phyloP scores from a whole-genome alignment of 2,888 invertebrate species.

The Amorpha juglandis region DNA sequence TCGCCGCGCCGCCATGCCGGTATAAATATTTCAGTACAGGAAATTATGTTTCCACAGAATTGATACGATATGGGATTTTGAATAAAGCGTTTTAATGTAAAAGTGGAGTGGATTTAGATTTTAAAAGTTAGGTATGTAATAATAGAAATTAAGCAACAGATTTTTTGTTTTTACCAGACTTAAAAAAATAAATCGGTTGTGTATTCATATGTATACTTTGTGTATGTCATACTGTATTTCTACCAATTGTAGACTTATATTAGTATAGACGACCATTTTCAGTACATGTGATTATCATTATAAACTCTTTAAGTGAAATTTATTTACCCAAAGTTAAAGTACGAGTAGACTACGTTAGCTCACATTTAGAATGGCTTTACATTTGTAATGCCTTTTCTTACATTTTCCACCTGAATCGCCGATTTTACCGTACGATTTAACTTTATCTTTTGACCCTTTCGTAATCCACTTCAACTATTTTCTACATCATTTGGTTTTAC shows the following conservation, averaged over 20 bases:
- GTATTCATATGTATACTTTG: no score
- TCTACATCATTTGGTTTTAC: slow-evolving; percentile 21
- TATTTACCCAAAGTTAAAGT: no score
- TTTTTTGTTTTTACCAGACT: no score
- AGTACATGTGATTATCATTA: no score
- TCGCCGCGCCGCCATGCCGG: slow-evolving; percentile 49
- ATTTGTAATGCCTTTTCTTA: slow-evolving; percentile 4
- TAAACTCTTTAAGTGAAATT: no score
- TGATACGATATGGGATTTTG: slow-evolving; percentile 64
- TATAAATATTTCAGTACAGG: slow-evolving; percentile 82
- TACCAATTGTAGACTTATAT: no score
- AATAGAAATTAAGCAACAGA: no score
- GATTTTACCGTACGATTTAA: slow-evolving; percentile 21
- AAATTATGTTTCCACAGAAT: slow-evolving; percentile 73
- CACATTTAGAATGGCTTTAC: background rate
- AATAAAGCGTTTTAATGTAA: slow-evolving; percentile 64
- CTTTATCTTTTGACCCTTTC: slow-evolving; percentile 14
- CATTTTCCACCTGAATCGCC: background rate
- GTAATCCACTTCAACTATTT: slow-evolving; percentile 18
- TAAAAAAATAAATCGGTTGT: no score
- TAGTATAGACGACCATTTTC: no score
- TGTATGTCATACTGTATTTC: no score
- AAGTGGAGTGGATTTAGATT: slow-evolving; percentile 45
- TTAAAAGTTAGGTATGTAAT: background rate
- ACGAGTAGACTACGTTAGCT: background rate